A percentile compares a stretch with the other conserved stretches of the same genome.
phyloP scores from a whole-genome alignment of 2,888 invertebrate species.

The Eilema depressum region DNA sequence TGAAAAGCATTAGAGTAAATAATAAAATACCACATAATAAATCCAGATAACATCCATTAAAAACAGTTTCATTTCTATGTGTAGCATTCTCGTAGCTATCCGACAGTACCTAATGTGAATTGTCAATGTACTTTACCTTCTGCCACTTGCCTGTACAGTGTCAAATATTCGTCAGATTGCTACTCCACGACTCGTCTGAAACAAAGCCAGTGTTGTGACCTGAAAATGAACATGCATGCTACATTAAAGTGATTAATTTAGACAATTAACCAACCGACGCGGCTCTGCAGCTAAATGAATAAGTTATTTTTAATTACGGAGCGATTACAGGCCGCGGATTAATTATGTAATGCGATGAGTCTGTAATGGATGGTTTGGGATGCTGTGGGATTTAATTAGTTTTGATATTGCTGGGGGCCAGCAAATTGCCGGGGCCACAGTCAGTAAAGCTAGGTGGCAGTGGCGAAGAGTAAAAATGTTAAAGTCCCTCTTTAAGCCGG shows the following conservation, averaged over 20 bases:
- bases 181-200: conserved; percentile 59
- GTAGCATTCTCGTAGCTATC: background rate
- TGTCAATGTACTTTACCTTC: conserved; percentile 26
- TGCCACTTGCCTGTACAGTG: conserved; percentile 4
- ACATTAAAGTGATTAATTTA: conserved; percentile 84
- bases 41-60: too few relatives aligned
- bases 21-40: too few relatives aligned
- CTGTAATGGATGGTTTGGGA: conserved; percentile 55
- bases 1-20: too few relatives aligned
- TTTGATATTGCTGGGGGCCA: background rate
- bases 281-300: conserved; percentile 76
- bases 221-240: conserved; percentile 80
- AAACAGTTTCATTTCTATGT: too few relatives aligned
- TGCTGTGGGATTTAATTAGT: conserved; percentile 22
- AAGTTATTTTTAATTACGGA: conserved; percentile 85
- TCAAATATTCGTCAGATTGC: conserved; percentile 31
- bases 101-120: background rate
- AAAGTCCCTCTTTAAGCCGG: too few relatives aligned
- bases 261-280: conserved; percentile 76
- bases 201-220: conserved; percentile 77
- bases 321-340: conserved; percentile 70
- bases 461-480: too few relatives aligned
- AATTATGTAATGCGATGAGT: conserved; percentile 58
- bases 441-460: background rate
- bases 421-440: background rate